Conservation (phyloP, 2,113 vertebrate species). For the Guaruba guarouba region DNA sequence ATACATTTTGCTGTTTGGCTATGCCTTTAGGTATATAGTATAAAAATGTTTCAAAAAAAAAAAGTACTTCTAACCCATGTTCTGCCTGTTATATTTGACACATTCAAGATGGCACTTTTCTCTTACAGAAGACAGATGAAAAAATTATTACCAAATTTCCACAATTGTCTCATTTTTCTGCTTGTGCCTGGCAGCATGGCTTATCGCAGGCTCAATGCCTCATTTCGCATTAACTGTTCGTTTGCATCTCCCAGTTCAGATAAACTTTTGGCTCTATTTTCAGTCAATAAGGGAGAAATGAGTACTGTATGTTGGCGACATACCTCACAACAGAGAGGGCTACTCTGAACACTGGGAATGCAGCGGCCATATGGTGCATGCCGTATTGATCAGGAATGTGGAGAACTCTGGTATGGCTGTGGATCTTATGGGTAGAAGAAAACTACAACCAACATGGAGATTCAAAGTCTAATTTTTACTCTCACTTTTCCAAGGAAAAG, state of each 20-base stretch:
- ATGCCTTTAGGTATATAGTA: background rate
- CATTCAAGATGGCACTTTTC: background rate
- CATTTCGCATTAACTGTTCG: background rate
- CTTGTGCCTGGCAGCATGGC: background rate
- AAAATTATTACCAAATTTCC: background rate
- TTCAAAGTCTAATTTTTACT: background rate
- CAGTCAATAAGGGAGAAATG: background rate
- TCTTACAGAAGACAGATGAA: background rate
- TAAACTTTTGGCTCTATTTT: background rate
- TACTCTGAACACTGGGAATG: background rate
- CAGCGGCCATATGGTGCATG: background rate
- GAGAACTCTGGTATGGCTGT: background rate
- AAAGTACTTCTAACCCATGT: background rate
- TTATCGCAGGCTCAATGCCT: background rate
- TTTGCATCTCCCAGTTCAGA: background rate
- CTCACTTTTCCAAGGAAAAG: background rate
- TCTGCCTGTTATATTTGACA: background rate
- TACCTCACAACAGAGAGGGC: background rate
- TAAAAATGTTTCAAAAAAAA: background rate
- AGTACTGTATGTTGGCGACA: background rate
- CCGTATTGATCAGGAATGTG: background rate
- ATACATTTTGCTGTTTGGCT: background rate
- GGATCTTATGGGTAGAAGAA: background rate
- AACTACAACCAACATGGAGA: background rate
- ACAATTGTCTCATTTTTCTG: background rate